Base-by-base conservation (phyloP, 2,888 invertebrate genomes). In the Oxyscelio sp. region DNA sequence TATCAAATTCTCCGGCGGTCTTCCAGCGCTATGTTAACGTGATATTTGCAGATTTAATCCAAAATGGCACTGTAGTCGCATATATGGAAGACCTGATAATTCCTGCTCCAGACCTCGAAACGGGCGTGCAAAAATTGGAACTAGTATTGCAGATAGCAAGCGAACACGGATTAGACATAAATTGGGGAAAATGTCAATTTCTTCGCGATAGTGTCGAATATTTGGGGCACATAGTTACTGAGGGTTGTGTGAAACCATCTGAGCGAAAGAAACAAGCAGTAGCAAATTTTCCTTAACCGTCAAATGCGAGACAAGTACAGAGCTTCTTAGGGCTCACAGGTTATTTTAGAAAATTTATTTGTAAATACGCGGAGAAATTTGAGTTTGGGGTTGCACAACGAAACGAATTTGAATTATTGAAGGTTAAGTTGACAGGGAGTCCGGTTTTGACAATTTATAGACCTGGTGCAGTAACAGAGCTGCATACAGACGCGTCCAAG, bases 301-400 rank as follows among this genome's bases (percentile, higher is more conserved):
- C n/a, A 45, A 86, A 61, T 6, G 40, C 77, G 0, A 90, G 90
- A 52, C 75, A 90, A 19, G 34, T 92, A 2, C 90, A 90, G 65
- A 87, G 89, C 34, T 92, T 92, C 74, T 70, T 71, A 13, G 91
- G 91, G 4, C 50, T 93, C 6, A 90, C 91, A 0, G 90, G 90
- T 22, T 92, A 92, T n/a, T 40, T 40, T 40, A 13, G n/a, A n/a
- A n/a, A 40, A 40, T n/a, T 85, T 93, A 92, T 70, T 4, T 6
- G 4, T 27, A 27, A 27, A 6, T 27, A 27, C 6, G 27, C 27
- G 4, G 27, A 27, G 6, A 27, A 27, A 27, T 78, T 79, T 50
- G 4, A 58, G 0, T 50, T 83, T 34, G 68, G 65, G n/a, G 22
- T 21, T 21, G 40, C 38, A 4, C 80, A 88, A 66, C 19, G 71